Evolutionary conservation across 2,888 invertebrate genomes (phyloP).

Genomic region (Isoperla grammatica): DNA sequence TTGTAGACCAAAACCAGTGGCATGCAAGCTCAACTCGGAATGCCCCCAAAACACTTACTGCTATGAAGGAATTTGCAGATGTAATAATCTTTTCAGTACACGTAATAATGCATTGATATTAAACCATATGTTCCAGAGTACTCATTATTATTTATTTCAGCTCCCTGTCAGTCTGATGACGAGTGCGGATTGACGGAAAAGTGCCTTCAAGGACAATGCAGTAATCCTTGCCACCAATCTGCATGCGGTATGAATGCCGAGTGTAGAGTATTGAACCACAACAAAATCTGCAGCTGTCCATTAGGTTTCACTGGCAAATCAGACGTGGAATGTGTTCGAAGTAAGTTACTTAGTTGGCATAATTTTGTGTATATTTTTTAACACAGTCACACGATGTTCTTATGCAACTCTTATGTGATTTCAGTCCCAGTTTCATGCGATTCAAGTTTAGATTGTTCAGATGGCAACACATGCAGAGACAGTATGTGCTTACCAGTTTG

Average conservation of each 20-base stretch:
- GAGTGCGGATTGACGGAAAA: slow-evolving; percentile 76
- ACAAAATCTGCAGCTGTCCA: slow-evolving; percentile 77
- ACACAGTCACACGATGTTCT: neutral
- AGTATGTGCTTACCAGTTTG: slow-evolving; percentile 79
- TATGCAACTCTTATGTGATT: slow-evolving; percentile 33
- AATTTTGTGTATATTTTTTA: neutral
- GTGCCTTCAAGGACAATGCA: slow-evolving; percentile 76
- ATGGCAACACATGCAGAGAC: slow-evolving; percentile 69
- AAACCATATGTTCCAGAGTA: slow-evolving; percentile 7
- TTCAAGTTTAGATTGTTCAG: slow-evolving; percentile 60
- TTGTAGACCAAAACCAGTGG: slow-evolving; percentile 67
- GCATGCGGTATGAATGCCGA: slow-evolving; percentile 81
- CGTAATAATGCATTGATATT: neutral
- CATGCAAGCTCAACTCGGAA: slow-evolving; percentile 64
- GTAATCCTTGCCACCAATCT: slow-evolving; percentile 70
- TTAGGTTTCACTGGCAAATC: slow-evolving; percentile 80
- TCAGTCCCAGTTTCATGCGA: slow-evolving; percentile 73
- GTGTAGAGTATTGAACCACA: slow-evolving; percentile 65
- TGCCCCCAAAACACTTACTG: slow-evolving; percentile 78
- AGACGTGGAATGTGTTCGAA: slow-evolving; percentile 76
- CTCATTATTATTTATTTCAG: slow-evolving; percentile 44
- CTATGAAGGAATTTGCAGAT: slow-evolving; percentile 72
- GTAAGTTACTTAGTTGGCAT: too few relatives aligned
- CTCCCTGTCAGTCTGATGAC: slow-evolving; percentile 68
- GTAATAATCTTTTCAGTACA: slow-evolving; percentile 49